Conservation (phyloP, 53 echinoderm and acorn worm species). For the Holothuria scabra region DNA sequence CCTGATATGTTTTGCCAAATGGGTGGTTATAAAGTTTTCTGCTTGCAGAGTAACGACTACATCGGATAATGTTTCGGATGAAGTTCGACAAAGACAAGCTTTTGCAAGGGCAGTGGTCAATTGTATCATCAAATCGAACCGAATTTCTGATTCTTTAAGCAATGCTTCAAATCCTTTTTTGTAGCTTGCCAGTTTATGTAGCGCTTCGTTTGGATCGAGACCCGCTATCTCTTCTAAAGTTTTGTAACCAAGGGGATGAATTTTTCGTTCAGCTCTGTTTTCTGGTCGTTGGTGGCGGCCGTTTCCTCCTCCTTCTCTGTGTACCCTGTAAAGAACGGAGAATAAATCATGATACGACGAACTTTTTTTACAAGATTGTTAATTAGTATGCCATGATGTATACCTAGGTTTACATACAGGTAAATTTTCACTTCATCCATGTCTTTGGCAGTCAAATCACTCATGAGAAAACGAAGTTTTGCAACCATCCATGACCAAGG, state of each 20-base stretch:
- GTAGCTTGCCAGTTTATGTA: conserved; percentile 61
- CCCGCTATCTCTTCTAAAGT: conserved; percentile 62
- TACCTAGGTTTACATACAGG: too few relatives aligned
- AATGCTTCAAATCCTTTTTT: conserved; percentile 69
- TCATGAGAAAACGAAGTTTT: too few relatives aligned
- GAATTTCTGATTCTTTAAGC: conserved; percentile 65
- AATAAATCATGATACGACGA: too few relatives aligned
- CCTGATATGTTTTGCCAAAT: conserved; percentile 62
- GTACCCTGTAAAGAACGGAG: too few relatives aligned
- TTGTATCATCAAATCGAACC: conserved; percentile 74
- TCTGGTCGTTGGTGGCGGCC: too few relatives aligned
- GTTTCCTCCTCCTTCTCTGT: too few relatives aligned
- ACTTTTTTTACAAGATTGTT: too few relatives aligned
- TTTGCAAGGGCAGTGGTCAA: conserved; percentile 61
- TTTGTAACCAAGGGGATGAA: conserved; percentile 64
- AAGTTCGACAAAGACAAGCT: conserved; percentile 62
- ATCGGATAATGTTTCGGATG: conserved; percentile 57
- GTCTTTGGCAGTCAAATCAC: too few relatives aligned
- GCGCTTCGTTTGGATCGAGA: conserved; percentile 58
- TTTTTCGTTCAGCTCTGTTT: background rate
- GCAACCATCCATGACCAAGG: too few relatives aligned
- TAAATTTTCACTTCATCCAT: too few relatives aligned
- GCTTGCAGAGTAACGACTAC: conserved; percentile 62
- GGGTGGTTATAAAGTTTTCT: conserved; percentile 61
- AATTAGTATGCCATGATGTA: too few relatives aligned